Conservation (phyloP, 2,888 invertebrate genomes). For the Zootermopsis nevadensis region DNA sequence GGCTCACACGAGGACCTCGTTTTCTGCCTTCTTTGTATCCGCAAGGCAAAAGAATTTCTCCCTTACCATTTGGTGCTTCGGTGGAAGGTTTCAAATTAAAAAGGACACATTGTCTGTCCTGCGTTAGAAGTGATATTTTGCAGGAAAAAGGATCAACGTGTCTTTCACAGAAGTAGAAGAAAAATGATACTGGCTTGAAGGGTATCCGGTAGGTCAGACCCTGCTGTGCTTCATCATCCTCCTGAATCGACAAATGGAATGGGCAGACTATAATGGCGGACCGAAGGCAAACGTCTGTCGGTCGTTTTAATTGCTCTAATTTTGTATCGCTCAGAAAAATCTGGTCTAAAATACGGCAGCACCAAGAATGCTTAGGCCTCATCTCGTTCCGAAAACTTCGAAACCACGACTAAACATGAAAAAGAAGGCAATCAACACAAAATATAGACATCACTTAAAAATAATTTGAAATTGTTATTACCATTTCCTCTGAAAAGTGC, state of each 20-base stretch:
- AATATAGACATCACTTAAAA: no score
- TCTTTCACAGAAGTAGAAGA: not conserved
- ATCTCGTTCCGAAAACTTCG: no score
- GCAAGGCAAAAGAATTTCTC: not conserved
- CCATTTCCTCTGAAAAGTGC: no score
- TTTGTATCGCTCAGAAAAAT: no score
- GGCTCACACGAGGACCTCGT: not conserved
- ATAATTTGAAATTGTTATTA: no score
- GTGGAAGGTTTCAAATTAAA: not conserved
- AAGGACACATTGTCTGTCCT: not conserved
- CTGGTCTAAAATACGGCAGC: no score
- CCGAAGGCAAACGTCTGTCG: no score
- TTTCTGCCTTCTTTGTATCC: conserved; percentile 2
- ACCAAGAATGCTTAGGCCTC: not conserved
- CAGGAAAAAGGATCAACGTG: conserved; percentile 12
- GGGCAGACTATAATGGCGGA: not conserved
- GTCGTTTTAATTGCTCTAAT: no score
- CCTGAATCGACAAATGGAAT: not conserved
- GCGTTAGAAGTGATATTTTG: not conserved
- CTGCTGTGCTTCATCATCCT: not conserved
- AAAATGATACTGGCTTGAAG: not conserved
- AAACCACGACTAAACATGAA: no score
- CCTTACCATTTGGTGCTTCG: not conserved
- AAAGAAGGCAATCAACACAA: no score
- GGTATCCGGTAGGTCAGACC: not conserved